A percentile compares a stretch with the other conserved stretches of the same genome.
These are phyloP conservation scores for Ginglymostoma cirratum DNA, from an alignment of 2,113 vertebrate species.

Conservation along the genomic window DNA sequence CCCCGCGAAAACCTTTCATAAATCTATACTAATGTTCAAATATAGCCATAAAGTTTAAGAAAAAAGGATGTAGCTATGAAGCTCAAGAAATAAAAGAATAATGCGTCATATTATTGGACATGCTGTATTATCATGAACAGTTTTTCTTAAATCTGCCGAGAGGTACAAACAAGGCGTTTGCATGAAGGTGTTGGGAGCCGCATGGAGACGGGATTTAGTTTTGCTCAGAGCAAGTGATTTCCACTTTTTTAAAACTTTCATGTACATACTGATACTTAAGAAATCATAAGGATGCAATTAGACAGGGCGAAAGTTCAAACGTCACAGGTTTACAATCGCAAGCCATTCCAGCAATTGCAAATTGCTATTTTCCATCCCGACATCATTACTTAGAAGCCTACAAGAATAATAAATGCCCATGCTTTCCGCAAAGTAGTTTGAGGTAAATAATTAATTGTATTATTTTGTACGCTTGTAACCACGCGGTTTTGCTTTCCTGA, in stretches of 20 bases:
- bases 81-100: not conserved
- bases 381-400: not conserved
- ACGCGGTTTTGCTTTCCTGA: not conserved
- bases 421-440: not conserved
- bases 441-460: not conserved
- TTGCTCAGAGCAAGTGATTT: not conserved
- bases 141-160: not conserved
- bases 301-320: not conserved
- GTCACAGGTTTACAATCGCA: not conserved
- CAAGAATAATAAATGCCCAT: not conserved
- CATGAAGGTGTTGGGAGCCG: not conserved
- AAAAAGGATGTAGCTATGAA: no score
- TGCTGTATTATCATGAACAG: not conserved
- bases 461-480: not conserved
- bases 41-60: not conserved
- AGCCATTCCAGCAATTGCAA: not conserved
- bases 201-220: not conserved
- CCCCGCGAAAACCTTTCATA: not conserved
- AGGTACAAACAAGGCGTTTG: not conserved
- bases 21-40: not conserved
- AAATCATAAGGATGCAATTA: not conserved
- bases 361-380: not conserved
- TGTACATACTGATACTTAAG: not conserved
- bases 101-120: not conserved
- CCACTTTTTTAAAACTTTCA: not conserved